Base-by-base conservation (phyloP, 2,888 invertebrate genomes). In the Serrognathus titanus region DNA sequence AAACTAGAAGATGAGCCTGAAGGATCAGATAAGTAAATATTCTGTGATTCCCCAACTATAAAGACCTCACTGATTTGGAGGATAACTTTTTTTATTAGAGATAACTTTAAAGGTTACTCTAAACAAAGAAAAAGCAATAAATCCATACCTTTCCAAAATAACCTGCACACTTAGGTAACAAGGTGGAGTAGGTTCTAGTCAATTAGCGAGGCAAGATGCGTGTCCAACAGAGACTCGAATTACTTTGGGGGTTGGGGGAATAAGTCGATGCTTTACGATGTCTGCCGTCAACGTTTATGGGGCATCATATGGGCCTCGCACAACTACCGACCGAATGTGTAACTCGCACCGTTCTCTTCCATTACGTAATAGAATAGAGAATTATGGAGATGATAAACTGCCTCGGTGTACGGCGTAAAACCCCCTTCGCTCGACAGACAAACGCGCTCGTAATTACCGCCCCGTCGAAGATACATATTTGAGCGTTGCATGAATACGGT, bases 181-280 rank as follows among this genome's bases (percentile, higher is more conserved):
- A 54, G 47, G 50, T 57, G 24, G 24, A 53, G 49, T 53, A 48
- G 46, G 51, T 43, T 54, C 24, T 48, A 51, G 47, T 54, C 58
- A 54, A 54, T 58, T 58, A 58, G 48, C 40, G 36, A 13, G 39
- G 50, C 51, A 58, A 54, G 51, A 54, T 54, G 54, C 58, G 58
- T 58, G 58, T 58, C 58, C 54, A 58, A 58, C 47, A 38, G 40
- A 41, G 51, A 38, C 52, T 57, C 57, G 41, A 57, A 52, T 57
- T 57, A 57, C 52, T 37, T 20, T n/a, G 35, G 51, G 39, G 57
- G 52, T 43, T 48, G 48, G 52, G 48, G 41, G 43, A 47, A 48
- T 51, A 48, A 35, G 48, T 41, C 54, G 50, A 51, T 51, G 51
- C 47, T 58, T 58, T 58, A 58, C 54, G 58, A 54, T 49, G 50